These are phyloP conservation scores for Heterodera schachtii DNA, from an alignment of 1,140 invertebrate species.

Conservation along the genomic window DNA sequence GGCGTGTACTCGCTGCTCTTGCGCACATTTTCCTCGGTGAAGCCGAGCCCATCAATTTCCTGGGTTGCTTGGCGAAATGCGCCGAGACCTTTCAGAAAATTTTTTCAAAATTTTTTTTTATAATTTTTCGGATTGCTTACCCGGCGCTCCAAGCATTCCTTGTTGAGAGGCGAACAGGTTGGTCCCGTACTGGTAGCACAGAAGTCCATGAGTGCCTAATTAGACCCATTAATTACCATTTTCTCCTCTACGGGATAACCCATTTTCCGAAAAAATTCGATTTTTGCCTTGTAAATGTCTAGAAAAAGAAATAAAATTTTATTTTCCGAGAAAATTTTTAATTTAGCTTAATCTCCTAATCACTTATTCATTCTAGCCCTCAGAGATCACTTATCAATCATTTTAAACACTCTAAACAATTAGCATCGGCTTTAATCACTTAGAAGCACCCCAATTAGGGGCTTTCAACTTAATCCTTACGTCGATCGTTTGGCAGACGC, in stretches of 20 bases:
- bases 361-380: no score
- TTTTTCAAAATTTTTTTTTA: not conserved
- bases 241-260: no score
- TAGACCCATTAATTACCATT: no score
- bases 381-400: no score
- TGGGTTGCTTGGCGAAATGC: slow-evolving; percentile 64
- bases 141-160: slow-evolving; percentile 71
- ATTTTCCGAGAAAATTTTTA: no score
- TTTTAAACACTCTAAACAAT: no score
- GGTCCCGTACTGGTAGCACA: slow-evolving; percentile 78
- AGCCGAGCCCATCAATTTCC: slow-evolving; percentile 62
- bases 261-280: no score
- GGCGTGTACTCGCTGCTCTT: slow-evolving; percentile 62
- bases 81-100: slow-evolving; percentile 53
- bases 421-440: no score
- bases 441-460: not conserved
- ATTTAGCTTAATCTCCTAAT: no score
- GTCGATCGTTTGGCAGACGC: slow-evolving; percentile 62
- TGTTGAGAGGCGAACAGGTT: slow-evolving; percentile 84
- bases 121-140: not conserved
- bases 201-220: slow-evolving; percentile 5
- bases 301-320: no score
- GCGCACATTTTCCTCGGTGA: slow-evolving; percentile 60
- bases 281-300: no score
- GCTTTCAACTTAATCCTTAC: slow-evolving; percentile 57